A percentile compares a stretch with the other conserved stretches of the same genome.
Conservation (phyloP, 2,888 invertebrate species). For the Meta bourneti region DNA sequence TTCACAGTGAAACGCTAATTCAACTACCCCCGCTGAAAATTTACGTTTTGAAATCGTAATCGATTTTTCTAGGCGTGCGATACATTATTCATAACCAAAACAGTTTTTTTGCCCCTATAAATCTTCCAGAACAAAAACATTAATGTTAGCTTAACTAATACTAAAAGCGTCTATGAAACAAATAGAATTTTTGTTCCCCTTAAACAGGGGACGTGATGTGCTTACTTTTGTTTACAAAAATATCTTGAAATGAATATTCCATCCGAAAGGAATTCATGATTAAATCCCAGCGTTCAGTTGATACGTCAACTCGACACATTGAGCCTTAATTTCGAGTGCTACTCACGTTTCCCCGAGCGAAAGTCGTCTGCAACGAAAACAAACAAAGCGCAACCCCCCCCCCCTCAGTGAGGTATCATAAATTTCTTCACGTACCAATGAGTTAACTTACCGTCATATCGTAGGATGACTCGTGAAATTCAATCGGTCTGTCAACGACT, state of each 20-base stretch:
- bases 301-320: not conserved
- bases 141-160: not conserved
- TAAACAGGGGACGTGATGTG: not conserved
- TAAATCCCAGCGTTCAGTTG: not conserved
- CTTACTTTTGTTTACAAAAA: not conserved
- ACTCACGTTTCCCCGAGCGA: not conserved
- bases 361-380: not conserved
- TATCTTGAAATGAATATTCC: not conserved
- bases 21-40: no score
- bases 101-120: no score
- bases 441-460: not conserved
- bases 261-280: not conserved
- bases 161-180: not conserved
- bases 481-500: not conserved
- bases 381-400: not conserved
- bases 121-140: not conserved
- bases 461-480: not conserved
- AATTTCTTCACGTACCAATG: not conserved
- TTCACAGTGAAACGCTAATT: no score
- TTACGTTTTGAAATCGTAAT: no score
- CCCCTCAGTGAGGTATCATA: not conserved
- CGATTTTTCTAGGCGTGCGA: no score
- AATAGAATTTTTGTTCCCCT: not conserved
- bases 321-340: not conserved
- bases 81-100: no score